Evolutionary conservation across 2,797 vertebrate genomes (phyloP).

Genomic region (Botia almorhae): DNA sequence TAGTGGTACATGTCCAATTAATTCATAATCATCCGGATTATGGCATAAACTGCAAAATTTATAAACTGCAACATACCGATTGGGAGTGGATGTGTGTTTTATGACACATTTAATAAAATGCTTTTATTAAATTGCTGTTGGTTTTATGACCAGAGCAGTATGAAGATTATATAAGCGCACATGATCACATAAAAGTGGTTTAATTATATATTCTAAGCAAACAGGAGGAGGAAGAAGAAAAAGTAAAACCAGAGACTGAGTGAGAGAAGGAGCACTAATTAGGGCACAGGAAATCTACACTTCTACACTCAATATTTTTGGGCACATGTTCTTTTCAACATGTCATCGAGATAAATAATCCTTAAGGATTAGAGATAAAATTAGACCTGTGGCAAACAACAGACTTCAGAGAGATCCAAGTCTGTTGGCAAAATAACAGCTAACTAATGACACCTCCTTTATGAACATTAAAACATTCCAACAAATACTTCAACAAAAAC

Average conservation of each 20-base stretch:
- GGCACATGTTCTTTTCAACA: not conserved
- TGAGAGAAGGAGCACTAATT: not conserved
- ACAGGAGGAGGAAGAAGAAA: not conserved
- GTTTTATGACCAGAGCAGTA: not conserved
- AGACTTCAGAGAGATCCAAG: constrained; percentile 6
- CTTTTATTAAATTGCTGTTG: not conserved
- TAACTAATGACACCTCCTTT: constrained; percentile 6
- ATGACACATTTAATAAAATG: too few species aligned
- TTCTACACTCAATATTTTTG: constrained; percentile 7
- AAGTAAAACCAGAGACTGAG: not conserved
- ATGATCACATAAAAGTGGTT: not conserved
- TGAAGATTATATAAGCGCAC: constrained; percentile 4
- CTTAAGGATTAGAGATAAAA: constrained; percentile 30
- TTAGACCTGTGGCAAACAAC: constrained; percentile 3
- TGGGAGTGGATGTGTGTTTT: not conserved
- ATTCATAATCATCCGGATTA: constrained; percentile 10
- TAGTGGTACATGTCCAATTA: not conserved
- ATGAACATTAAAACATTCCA: constrained; percentile 1
- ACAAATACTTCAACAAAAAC: not conserved
- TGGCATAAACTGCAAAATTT: not conserved
- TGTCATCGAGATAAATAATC: constrained; percentile 9
- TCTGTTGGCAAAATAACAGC: constrained; percentile 7
- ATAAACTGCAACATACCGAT: not conserved
- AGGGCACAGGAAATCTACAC: constrained; percentile 4
- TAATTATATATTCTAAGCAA: not conserved